Evolutionary conservation across 1,140 invertebrate species (phyloP), one percentile per base, ranked within the genome.

Genomic region (Listronotus oregonensis): DNA sequence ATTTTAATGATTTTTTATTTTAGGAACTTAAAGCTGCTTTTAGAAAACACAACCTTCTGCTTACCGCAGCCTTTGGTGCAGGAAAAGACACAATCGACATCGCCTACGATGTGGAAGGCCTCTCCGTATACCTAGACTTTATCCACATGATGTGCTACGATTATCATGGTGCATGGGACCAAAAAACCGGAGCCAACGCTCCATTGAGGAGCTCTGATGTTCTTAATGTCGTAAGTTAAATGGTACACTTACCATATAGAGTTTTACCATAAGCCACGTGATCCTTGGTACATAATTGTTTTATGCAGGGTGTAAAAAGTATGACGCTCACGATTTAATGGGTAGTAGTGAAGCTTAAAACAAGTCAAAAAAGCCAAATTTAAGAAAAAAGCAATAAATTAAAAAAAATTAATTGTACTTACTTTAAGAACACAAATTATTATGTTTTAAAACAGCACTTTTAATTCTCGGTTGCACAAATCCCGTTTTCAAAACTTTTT

Each of bases 71-170:
- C 0, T 83, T 95, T 43, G 88, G 90, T 8, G 89, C 90, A 0
- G 86, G 86, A 3, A 87, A 86, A 71, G 81, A 82, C 31, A 89
- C 85, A 0, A 90, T 93, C 61, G 86, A 91, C 58, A 72, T 79
- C 0, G 89, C 86, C 0, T 96, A 96, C 70, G 88, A 95, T 75
- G 82, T 96, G 14, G 79, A 83, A 8, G 82, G 85, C 69, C 80
- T 96, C 32, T 87, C 89, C 0, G 79, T 86, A 8, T 86, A 90
- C 73, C 77, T 95, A 12, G 92, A 96, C 79, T 90, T 88, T 43
- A 85, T 97, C 18, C 92, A 95, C 71, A 84, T 96, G 66, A 95
- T 95, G 93, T 88, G 89, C 60, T 96, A 95, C 74, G 93, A 96
- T 80, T 95, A 93, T 79, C 92, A 95, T 71, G 92, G 93, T 5